phyloP scores from a whole-genome alignment of 2,888 invertebrate species.

The Cephus sareptanus region DNA sequence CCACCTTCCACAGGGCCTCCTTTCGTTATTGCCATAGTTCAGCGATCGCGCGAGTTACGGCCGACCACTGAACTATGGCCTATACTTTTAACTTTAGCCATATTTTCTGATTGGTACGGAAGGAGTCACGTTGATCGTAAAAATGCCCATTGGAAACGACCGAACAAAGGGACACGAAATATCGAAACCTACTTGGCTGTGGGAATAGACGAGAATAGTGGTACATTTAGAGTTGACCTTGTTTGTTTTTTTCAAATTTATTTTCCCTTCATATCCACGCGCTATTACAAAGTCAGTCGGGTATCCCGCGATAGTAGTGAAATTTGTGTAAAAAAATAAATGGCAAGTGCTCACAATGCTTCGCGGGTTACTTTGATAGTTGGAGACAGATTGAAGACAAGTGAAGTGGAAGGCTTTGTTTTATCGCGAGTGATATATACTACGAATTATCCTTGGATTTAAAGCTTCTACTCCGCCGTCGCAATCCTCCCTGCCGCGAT shows the following conservation, averaged over 20 bases:
- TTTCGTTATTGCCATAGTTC: conserved; percentile 34
- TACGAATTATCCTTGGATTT: background rate
- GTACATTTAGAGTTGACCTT: background rate
- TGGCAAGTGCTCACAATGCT: background rate
- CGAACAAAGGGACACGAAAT: background rate
- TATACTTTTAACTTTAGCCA: conserved; percentile 38
- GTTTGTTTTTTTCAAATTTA: background rate
- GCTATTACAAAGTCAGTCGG: background rate
- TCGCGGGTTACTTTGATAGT: background rate
- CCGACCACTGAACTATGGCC: background rate
- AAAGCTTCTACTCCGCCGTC: background rate
- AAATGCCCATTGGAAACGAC: background rate
- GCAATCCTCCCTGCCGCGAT: background rate
- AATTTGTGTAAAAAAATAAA: background rate
- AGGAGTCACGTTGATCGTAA: conserved; percentile 12
- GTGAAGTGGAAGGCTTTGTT: background rate
- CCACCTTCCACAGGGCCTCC: background rate
- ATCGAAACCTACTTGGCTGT: background rate
- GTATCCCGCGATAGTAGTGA: background rate
- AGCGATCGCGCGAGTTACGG: conserved; percentile 37
- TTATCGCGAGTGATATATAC: background rate
- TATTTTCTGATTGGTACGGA: conserved; percentile 40
- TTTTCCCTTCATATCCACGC: background rate
- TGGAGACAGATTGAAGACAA: background rate
- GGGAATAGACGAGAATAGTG: background rate